Evolutionary conservation across 2,888 invertebrate species (phyloP), one percentile per base, ranked within the genome.

Genomic region (Pyrgus malvae): DNA sequence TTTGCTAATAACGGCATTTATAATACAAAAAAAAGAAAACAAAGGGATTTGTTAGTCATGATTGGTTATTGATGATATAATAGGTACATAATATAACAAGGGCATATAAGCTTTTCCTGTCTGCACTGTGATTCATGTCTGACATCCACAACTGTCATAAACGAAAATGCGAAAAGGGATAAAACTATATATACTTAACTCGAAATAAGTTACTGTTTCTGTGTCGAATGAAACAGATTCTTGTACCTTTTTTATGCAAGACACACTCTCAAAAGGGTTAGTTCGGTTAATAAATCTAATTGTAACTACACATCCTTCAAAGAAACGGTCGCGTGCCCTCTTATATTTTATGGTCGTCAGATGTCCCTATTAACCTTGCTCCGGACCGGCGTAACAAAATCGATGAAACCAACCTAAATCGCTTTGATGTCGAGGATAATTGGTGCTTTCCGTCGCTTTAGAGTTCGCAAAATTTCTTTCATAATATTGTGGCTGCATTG

Each of bases 361-460:
- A 46, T 54, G 46, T 46, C 54, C 40, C 46, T 14, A 46, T 54
- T 54, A 54, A 46, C 54, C 46, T 54, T 46, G 54, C 40, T 17
- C 9, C 16, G 46, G 25, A 12, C 9, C 16, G 46, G 25, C 25
- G 45, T 45, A 40, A 40, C 38, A 54, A 54, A 46, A 54, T 54
- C 40, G 40, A 33, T 54, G 40, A 46, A 46, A 54, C 31, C 23
- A 33, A 41, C 23, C 31, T 25, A 25, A 54, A 54, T 33, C 16
- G 17, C 54, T 54, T 54, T 54, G 54, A 54, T 40, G 46, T 54
- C 9, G 12, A 3, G 14, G 17, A 12, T 40, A 3, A 38, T 29
- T 12, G 1, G 31, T 37, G 23, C 25, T 54, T 54, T 11, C 45
- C 25, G 46, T 25, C 29, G 40, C 46, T 46, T 54, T 46, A 23